Evolutionary conservation across 2,888 invertebrate species (phyloP).

Genomic region (Prosopocoilus inquinatus): DNA sequence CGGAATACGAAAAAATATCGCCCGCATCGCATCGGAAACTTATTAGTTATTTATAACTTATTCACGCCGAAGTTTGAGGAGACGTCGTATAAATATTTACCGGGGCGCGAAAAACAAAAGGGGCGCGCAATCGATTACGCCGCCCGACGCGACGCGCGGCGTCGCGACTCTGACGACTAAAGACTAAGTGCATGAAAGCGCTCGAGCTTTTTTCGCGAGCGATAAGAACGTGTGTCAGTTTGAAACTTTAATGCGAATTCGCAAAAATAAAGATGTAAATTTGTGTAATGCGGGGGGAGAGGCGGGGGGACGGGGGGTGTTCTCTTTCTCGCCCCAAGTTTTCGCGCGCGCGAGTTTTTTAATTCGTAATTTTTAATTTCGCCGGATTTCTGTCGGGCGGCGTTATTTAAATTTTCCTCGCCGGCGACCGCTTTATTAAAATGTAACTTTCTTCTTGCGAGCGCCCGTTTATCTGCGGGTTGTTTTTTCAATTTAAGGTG

Average conservation of each 20-base stretch:
- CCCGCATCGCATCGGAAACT: slow-evolving; percentile 26
- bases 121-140: slow-evolving; percentile 19
- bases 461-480: no score
- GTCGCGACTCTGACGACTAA: slow-evolving; percentile 3
- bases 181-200: slow-evolving; percentile 21
- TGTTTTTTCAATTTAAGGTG: no score
- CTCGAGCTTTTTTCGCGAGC: slow-evolving; percentile 13
- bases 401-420: slow-evolving; percentile 25
- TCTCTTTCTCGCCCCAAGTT: slow-evolving; percentile 17
- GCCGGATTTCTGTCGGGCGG: slow-evolving; percentile 16
- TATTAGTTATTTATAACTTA: slow-evolving; percentile 31
- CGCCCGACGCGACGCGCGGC: background rate
- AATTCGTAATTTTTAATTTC: slow-evolving; percentile 32
- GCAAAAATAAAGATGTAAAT: slow-evolving; percentile 32
- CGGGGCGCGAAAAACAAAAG: slow-evolving; percentile 13
- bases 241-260: slow-evolving; percentile 27
- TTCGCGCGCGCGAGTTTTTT: slow-evolving; percentile 23
- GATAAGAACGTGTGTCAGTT: slow-evolving; percentile 26
- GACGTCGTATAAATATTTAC: slow-evolving; percentile 27
- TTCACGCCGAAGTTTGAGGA: slow-evolving; percentile 22
- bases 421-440: slow-evolving; percentile 12
- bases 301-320: slow-evolving; percentile 2
- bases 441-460: slow-evolving; percentile 2
- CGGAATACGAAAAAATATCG: slow-evolving; percentile 29
- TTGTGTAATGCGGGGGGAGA: slow-evolving; percentile 27